These are phyloP conservation scores for Ceratosolen solmsi DNA, from an alignment of 1,140 invertebrate genomes.

Conservation along the genomic window DNA sequence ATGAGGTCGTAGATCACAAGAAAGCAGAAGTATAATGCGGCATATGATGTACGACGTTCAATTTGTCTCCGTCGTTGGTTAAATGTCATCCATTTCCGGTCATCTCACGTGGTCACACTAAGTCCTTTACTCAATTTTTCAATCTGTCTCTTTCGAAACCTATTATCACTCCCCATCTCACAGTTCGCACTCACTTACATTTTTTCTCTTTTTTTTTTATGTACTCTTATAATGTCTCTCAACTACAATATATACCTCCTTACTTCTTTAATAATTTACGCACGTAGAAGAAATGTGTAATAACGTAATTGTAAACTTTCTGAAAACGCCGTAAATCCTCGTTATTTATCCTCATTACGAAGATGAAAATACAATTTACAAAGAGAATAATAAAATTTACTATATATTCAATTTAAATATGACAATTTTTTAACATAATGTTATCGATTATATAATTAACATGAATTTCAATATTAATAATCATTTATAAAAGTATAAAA, in stretches of 20 bases:
- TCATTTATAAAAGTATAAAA: too few relatives aligned
- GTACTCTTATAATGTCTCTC: background rate
- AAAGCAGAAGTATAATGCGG: background rate
- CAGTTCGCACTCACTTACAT: conserved; percentile 17
- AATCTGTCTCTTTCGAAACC: conserved; percentile 52
- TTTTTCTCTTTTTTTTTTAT: conserved; percentile 16
- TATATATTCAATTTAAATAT: too few relatives aligned
- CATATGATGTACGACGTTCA: conserved; percentile 47
- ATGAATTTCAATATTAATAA: too few relatives aligned
- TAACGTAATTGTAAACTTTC: background rate
- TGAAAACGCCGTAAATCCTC: background rate
- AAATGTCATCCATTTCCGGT: conserved; percentile 54
- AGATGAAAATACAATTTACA: background rate
- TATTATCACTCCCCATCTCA: conserved; percentile 40
- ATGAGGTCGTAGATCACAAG: background rate
- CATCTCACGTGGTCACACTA: conserved; percentile 24
- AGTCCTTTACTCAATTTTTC: conserved; percentile 49
- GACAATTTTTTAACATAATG: too few relatives aligned
- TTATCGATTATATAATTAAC: too few relatives aligned
- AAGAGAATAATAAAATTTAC: too few relatives aligned
- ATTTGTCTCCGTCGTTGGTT: conserved; percentile 57
- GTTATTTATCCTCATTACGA: background rate
- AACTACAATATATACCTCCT: background rate
- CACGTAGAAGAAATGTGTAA: background rate
- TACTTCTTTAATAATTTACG: background rate